Percentiles rank a stretch among this genome's conserved stretches.
Evolutionary conservation across 2,113 vertebrate genomes (phyloP).

Genomic region (Scalopus aquaticus): DNA sequence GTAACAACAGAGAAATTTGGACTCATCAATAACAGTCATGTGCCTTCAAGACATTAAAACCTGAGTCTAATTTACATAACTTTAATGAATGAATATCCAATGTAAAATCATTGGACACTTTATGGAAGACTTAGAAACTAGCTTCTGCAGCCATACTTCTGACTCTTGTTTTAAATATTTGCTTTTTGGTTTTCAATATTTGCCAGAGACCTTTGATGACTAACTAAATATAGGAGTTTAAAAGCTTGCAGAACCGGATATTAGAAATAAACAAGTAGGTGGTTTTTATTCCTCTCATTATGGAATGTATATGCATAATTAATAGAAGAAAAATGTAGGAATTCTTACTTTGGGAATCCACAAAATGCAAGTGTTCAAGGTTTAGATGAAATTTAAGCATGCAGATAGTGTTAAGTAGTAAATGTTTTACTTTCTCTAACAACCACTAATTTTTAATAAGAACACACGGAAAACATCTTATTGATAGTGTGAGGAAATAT

Average conservation of each 20-base stretch:
- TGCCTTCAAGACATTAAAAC: slow-evolving; percentile 21
- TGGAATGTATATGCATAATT: background rate
- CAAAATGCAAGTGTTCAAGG: background rate
- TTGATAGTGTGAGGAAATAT: background rate
- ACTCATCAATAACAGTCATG: slow-evolving; percentile 48
- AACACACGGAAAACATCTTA: background rate
- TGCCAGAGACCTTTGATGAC: background rate
- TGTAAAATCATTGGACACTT: background rate
- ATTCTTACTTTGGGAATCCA: slow-evolving; percentile 8
- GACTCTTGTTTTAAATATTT: slow-evolving; percentile 49
- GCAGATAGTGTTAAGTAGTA: background rate
- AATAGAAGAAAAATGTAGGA: background rate
- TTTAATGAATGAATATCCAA: background rate
- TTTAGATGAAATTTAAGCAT: background rate
- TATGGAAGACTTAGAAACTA: background rate
- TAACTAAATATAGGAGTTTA: slow-evolving; percentile 18
- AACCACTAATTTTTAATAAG: background rate
- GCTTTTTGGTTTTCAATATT: background rate
- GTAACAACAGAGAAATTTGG: slow-evolving; percentile 58
- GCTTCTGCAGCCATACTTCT: background rate
- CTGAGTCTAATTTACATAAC: background rate
- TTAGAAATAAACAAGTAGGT: background rate
- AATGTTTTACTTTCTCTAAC: slow-evolving; percentile 1
- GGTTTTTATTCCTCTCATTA: slow-evolving; percentile 10
- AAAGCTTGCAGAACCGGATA: background rate